Conservation (phyloP, 2,888 invertebrate species). For the Cataglyphis albicans region DNA sequence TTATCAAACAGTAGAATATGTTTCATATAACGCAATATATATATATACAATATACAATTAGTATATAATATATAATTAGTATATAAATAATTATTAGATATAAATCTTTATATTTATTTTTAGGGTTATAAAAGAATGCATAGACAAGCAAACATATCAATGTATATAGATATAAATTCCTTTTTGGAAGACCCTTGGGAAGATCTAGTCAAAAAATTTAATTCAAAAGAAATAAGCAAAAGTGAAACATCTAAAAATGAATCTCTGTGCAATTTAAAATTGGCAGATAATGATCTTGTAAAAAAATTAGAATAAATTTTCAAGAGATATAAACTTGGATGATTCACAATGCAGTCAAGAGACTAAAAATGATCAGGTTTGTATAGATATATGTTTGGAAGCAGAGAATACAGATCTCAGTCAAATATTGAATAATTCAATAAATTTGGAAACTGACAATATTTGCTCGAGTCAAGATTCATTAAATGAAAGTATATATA, state of each 20-base stretch:
- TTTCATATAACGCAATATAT: background rate
- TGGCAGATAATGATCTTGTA: constrained; percentile 6
- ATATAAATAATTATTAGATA: background rate
- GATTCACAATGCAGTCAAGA: constrained; percentile 57
- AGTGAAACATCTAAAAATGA: constrained; percentile 17
- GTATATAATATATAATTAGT: background rate
- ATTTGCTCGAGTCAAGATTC: constrained; percentile 67
- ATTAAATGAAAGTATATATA: constrained; percentile 40
- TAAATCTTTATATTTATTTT: constrained; percentile 43
- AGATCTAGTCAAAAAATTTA: constrained; percentile 71
- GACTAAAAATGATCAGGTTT: constrained; percentile 53
- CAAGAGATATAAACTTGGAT: background rate
- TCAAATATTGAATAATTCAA: constrained; percentile 55
- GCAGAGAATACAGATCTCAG: constrained; percentile 58
- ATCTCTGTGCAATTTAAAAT: background rate
- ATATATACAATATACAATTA: no score
- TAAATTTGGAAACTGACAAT: constrained; percentile 62
- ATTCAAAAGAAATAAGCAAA: constrained; percentile 19
- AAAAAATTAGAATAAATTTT: constrained; percentile 27
- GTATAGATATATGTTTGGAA: constrained; percentile 59
- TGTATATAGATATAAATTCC: constrained; percentile 76
- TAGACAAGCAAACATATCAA: constrained; percentile 72
- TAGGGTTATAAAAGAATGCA: constrained; percentile 70
- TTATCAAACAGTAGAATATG: background rate
- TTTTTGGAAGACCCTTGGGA: constrained; percentile 82